These are phyloP conservation scores for Rhabdornis inornatus DNA, from an alignment of 2,113 vertebrate species.

Conservation along the genomic window DNA sequence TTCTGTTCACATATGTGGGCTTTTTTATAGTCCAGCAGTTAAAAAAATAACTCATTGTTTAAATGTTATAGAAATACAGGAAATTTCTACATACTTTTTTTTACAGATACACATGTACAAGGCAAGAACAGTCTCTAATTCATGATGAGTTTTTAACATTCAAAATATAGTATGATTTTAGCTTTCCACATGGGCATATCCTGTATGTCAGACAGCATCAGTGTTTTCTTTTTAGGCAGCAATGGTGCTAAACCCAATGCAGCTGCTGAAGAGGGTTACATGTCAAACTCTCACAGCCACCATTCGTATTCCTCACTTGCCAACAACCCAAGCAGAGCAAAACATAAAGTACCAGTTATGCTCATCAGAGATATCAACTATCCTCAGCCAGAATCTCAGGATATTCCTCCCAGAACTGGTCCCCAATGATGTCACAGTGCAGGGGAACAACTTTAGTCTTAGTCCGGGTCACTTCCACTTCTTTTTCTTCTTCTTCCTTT, in stretches of 20 bases:
- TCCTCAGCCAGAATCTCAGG: conserved; percentile 82
- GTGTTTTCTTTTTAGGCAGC: not conserved
- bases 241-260: not conserved
- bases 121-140: conserved; percentile 28
- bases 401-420: conserved; percentile 94
- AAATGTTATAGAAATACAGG: not conserved
- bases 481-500: conserved; percentile 76
- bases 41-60: not conserved
- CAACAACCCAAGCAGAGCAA: not conserved
- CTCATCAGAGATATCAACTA: conserved; percentile 51
- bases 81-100: not conserved
- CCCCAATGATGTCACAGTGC: conserved; percentile 89
- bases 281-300: not conserved
- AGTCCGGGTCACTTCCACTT: conserved; percentile 77
- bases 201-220: not conserved
- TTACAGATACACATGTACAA: not conserved
- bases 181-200: not conserved
- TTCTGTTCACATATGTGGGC: not conserved
- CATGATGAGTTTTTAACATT: conserved; percentile 8
- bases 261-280: not conserved
- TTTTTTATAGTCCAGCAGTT: not conserved
- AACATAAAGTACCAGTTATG: not conserved
- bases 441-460: conserved; percentile 74
- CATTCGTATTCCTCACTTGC: not conserved
- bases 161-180: not conserved